Evolutionary conservation across 2,797 vertebrate species (phyloP).

Genomic region (Coendou prehensilis): DNA sequence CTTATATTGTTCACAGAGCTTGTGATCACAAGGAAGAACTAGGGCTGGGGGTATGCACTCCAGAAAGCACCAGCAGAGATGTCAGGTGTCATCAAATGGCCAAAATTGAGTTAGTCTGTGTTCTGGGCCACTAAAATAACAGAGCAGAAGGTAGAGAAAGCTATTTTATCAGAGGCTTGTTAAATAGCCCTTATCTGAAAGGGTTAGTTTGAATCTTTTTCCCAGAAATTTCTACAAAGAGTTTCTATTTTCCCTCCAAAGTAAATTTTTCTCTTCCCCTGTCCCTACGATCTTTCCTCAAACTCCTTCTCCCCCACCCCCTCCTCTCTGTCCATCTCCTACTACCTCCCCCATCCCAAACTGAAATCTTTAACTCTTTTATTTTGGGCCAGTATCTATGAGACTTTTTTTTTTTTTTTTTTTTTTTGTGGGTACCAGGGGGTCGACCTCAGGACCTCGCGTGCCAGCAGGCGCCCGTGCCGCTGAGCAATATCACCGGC

Average conservation of each 20-base stretch:
- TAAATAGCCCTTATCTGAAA: neutral
- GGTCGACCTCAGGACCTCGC: too few relatives aligned
- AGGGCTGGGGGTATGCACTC: rapidly evolving
- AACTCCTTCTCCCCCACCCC: neutral
- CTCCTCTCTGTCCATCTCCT: rapidly evolving
- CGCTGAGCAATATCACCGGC: too few relatives aligned
- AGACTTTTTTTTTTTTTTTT: neutral
- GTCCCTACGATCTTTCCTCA: neutral
- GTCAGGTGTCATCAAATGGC: neutral
- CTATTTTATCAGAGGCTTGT: neutral
- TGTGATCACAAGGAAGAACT: neutral
- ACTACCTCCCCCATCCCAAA: too few relatives aligned
- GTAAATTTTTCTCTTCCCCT: neutral
- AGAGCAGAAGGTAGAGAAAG: neutral
- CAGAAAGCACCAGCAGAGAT: neutral
- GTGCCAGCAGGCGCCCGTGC: too few relatives aligned
- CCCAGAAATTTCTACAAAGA: neutral
- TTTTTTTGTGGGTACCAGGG: too few relatives aligned
- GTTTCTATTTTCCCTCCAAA: neutral
- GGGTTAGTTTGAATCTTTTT: slow-evolving; percentile 25
- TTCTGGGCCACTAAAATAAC: neutral
- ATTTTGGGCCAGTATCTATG: neutral
- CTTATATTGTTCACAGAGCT: neutral
- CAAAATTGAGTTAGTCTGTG: neutral
- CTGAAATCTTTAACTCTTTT: slow-evolving; percentile 12